A percentile compares a stretch with the other conserved stretches of the same genome.
phyloP scores from a whole-genome alignment of 2,113 vertebrate species.

The Engraulis encrasicolus region DNA sequence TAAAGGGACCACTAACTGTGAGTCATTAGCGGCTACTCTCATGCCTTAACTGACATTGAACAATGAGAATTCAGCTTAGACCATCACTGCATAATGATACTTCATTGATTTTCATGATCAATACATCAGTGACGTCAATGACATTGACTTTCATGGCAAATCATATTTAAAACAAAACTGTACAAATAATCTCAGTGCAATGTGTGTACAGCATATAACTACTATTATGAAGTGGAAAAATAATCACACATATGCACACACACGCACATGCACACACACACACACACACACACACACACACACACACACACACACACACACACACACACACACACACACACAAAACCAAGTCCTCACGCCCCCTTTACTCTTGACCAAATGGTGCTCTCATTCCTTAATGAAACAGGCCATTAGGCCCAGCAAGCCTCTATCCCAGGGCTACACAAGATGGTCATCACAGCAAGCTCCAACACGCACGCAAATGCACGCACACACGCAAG shows the following conservation, averaged over 20 bases:
- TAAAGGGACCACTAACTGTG: neutral
- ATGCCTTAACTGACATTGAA: too few relatives aligned
- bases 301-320: too few relatives aligned
- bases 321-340: too few relatives aligned
- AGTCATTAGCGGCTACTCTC: neutral
- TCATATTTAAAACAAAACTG: neutral
- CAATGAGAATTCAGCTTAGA: too few relatives aligned
- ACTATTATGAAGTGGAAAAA: neutral
- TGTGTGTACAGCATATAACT: too few relatives aligned
- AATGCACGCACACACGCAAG: too few relatives aligned
- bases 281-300: neutral
- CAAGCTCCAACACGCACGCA: neutral
- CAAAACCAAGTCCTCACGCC: neutral
- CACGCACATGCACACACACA: too few relatives aligned
- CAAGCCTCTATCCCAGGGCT: neutral
- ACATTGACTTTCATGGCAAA: neutral
- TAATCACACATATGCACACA: neutral
- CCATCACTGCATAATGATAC: too few relatives aligned
- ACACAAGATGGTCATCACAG: neutral
- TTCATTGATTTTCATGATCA: too few relatives aligned
- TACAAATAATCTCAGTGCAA: too few relatives aligned
- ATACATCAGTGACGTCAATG: too few relatives aligned
- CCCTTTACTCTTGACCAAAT: neutral
- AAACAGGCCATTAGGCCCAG: neutral
- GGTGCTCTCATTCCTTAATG: conserved; percentile 7